phyloP scores from a whole-genome alignment of 1,140 invertebrate genomes.

The Listronotus bonariensis region DNA sequence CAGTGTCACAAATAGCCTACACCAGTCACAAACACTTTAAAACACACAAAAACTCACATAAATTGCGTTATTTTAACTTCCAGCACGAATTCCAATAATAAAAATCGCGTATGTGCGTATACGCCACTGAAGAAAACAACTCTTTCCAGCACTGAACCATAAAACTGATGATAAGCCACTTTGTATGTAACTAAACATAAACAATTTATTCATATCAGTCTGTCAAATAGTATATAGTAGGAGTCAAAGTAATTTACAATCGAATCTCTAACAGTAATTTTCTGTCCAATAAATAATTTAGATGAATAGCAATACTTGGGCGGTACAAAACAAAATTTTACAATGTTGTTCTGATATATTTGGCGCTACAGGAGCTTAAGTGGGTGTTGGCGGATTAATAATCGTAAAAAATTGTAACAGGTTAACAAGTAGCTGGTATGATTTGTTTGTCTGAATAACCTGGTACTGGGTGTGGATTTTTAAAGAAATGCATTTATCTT shows the following conservation, averaged over 20 bases:
- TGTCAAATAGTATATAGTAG: constrained; percentile 18
- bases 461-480: constrained; percentile 9
- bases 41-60: no score
- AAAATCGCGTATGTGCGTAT: no score
- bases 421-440: constrained; percentile 29
- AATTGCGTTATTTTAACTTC: no score
- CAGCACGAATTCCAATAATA: no score
- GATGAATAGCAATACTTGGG: constrained; percentile 25
- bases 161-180: no score
- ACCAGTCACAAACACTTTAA: no score
- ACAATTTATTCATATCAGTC: constrained; percentile 5
- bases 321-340: constrained; percentile 19
- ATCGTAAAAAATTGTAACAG: constrained; percentile 26
- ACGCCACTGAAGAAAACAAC: no score
- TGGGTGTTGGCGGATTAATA: constrained; percentile 27
- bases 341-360: constrained; percentile 28
- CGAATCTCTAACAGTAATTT: constrained; percentile 21
- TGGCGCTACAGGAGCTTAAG: constrained; percentile 12
- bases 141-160: no score
- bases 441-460: constrained; percentile 20
- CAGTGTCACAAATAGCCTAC: no score
- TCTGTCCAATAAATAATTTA: constrained; percentile 15
- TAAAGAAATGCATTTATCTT: no score
- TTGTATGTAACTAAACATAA: no score
- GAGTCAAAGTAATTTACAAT: constrained; percentile 27